Evolutionary conservation across 2,888 invertebrate species (phyloP).

Genomic region (Seira musarum): DNA sequence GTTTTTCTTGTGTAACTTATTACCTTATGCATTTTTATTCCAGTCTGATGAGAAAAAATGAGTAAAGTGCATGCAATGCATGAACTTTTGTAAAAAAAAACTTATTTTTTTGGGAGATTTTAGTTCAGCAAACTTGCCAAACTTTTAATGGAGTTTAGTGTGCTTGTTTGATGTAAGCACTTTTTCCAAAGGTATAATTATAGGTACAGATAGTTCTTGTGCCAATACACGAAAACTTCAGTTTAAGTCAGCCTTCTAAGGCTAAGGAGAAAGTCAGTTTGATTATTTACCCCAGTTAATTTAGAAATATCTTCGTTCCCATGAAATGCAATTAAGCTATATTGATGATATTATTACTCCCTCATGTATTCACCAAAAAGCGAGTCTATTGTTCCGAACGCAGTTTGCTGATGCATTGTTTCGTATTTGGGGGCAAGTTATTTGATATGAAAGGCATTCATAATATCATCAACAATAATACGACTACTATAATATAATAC

Average conservation of each 20-base stretch:
- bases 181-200: no score
- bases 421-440: slow-evolving; percentile 17
- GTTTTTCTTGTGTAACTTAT: no score
- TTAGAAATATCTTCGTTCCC: no score
- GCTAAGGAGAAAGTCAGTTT: no score
- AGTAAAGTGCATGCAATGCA: background rate
- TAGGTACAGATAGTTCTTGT: no score
- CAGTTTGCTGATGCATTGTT: background rate
- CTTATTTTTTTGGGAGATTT: no score
- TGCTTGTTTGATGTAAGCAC: slow-evolving; percentile 3
- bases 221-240: no score
- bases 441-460: slow-evolving; percentile 29
- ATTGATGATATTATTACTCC: background rate
- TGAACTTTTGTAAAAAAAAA: slow-evolving; percentile 36
- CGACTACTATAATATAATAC: background rate
- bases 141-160: slow-evolving; percentile 53
- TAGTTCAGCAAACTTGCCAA: background rate
- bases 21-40: no score
- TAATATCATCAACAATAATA: background rate
- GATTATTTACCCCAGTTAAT: no score
- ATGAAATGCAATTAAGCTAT: background rate
- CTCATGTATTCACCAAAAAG: background rate
- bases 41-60: no score
- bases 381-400: background rate
- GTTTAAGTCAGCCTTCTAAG: no score